These are phyloP conservation scores for Sarcoramphus papa DNA, from an alignment of 2,797 vertebrate genomes.

Conservation along the genomic window DNA sequence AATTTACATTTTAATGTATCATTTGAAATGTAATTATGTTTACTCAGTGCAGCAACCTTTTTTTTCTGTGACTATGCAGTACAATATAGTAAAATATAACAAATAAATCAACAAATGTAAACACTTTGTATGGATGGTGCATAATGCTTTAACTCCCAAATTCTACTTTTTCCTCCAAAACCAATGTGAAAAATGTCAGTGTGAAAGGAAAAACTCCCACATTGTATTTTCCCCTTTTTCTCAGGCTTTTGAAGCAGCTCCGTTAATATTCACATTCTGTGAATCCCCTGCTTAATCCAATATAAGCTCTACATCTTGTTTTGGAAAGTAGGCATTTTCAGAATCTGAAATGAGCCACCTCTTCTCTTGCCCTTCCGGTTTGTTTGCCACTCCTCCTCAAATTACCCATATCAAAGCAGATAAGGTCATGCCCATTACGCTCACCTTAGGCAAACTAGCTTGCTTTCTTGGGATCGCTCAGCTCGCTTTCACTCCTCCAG, in stretches of 20 bases:
- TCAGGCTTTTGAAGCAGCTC: neutral
- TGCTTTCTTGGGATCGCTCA: neutral
- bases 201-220: neutral
- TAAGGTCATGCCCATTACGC: neutral
- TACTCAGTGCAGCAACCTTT: neutral
- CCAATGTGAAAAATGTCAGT: neutral
- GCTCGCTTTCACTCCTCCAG: neutral
- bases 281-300: neutral
- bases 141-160: neutral
- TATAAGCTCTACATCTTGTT: neutral
- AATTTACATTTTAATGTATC: neutral
- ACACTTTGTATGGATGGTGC: neutral
- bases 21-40: neutral
- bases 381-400: neutral
- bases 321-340: neutral
- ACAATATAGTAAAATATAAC: neutral
- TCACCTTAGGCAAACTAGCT: neutral
- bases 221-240: neutral
- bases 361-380: neutral
- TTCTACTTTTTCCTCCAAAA: neutral
- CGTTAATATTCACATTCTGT: neutral
- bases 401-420: neutral
- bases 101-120: neutral
- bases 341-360: neutral
- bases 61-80: neutral